Percentiles rank a stretch among this genome's conserved stretches.
Evolutionary conservation across 2,113 vertebrate genomes (phyloP).

Genomic region (Dermatemys mawii): DNA sequence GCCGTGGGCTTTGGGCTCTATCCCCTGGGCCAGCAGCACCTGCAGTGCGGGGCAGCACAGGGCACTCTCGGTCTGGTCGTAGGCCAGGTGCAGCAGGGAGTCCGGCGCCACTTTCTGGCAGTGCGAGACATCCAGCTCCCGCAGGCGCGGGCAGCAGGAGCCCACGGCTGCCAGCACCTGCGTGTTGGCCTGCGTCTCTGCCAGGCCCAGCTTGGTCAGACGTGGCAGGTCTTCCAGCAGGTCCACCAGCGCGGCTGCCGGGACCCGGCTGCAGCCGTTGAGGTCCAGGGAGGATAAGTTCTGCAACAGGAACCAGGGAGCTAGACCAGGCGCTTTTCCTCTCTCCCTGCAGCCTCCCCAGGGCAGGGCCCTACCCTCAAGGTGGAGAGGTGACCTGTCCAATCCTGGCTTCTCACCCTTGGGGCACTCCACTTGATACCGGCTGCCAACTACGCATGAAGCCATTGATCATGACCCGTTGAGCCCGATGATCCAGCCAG

Average conservation of each 20-base stretch:
- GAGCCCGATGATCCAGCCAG: too few relatives aligned
- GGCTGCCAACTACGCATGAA: too few relatives aligned
- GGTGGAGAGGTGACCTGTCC: background rate
- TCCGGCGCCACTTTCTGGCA: constrained; percentile 36
- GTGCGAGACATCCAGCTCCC: constrained; percentile 56
- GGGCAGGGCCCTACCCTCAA: background rate
- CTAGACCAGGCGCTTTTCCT: rapidly evolving
- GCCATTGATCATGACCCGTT: too few relatives aligned
- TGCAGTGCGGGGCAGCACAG: background rate
- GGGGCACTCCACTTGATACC: too few relatives aligned
- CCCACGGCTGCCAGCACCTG: constrained; percentile 61
- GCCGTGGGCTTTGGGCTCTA: rapidly evolving
- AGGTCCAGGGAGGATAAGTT: constrained; percentile 60
- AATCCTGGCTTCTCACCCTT: background rate
- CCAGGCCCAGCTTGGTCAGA: constrained; percentile 58
- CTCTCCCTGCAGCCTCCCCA: background rate
- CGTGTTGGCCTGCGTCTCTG: constrained; percentile 35
- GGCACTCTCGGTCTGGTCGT: background rate
- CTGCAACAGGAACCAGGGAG: background rate
- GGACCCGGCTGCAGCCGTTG: constrained; percentile 57
- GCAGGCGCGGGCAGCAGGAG: constrained; percentile 30
- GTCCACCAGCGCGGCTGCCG: background rate
- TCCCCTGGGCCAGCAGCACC: background rate
- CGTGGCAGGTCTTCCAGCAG: constrained; percentile 37
- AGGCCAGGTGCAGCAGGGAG: constrained; percentile 49